Conservation (phyloP, 92 coral and sea anemone genomes). For the Porites evermanni region DNA sequence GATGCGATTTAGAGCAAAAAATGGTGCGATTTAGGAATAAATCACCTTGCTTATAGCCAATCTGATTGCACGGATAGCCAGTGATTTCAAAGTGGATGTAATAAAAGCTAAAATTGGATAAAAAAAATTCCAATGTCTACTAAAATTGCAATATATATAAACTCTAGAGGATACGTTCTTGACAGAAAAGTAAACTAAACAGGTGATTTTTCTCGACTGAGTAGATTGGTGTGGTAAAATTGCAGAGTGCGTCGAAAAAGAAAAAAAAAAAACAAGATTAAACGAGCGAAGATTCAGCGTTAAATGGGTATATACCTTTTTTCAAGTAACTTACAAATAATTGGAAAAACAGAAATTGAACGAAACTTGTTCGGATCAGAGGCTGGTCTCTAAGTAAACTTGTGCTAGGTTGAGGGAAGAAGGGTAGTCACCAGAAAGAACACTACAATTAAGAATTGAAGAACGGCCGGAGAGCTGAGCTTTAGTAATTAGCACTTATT, state of each 20-base stretch:
- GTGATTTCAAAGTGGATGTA: too few relatives aligned
- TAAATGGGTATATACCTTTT: slow-evolving; percentile 39
- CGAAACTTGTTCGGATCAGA: neutral
- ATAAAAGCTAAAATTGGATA: too few relatives aligned
- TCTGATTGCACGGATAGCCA: too few relatives aligned
- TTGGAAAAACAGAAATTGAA: slow-evolving; percentile 54
- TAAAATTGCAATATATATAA: too few relatives aligned
- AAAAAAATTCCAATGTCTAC: neutral
- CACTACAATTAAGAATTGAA: too few relatives aligned
- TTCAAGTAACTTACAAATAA: slow-evolving; percentile 52
- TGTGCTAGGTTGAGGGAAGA: slow-evolving; percentile 43
- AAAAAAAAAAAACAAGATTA: neutral
- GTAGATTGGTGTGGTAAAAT: neutral
- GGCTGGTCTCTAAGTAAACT: slow-evolving; percentile 17
- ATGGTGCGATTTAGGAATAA: too few relatives aligned
- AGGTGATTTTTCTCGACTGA: neutral
- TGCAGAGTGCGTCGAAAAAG: slow-evolving; percentile 12
- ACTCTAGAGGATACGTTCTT: too few relatives aligned
- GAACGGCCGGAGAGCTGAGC: too few relatives aligned
- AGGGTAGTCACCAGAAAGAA: neutral
- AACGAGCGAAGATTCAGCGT: slow-evolving; percentile 4
- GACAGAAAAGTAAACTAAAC: too few relatives aligned
- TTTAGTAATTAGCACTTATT: too few relatives aligned
- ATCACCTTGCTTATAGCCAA: too few relatives aligned
- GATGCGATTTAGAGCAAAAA: too few relatives aligned